Percentiles rank a stretch among this genome's conserved stretches.
Conservation (phyloP, 2,888 invertebrate genomes). For the Diabrotica balteata region DNA sequence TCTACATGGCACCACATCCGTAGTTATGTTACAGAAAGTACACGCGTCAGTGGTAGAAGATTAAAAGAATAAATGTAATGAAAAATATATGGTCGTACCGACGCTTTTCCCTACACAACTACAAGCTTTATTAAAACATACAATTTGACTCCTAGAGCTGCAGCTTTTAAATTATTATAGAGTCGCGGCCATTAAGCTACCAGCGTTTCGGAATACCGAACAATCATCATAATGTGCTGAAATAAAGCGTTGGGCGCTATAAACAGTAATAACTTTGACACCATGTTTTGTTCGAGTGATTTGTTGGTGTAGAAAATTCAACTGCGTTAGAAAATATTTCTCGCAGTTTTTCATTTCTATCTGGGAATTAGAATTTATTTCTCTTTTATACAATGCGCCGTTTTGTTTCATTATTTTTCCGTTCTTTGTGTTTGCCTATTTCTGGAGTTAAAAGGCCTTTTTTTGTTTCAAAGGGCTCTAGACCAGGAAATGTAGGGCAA, state of each 20-base stretch:
- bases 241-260: slow-evolving; percentile 39
- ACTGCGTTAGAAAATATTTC: slow-evolving; percentile 51
- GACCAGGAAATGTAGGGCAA: slow-evolving; percentile 1
- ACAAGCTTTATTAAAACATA: neutral
- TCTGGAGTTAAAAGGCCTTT: slow-evolving; percentile 26
- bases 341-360: slow-evolving; percentile 50
- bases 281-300: slow-evolving; percentile 32
- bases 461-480: slow-evolving; percentile 6
- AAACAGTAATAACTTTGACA: slow-evolving; percentile 39
- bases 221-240: slow-evolving; percentile 33
- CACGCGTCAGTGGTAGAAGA: too few species aligned
- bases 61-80: too few species aligned
- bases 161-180: slow-evolving; percentile 20
- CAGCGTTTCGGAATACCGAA: slow-evolving; percentile 21
- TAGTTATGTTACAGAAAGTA: too few species aligned
- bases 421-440: slow-evolving; percentile 44
- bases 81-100: too few species aligned
- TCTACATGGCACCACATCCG: too few species aligned
- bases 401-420: slow-evolving; percentile 47
- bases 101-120: neutral
- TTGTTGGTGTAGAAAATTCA: slow-evolving; percentile 41
- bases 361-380: slow-evolving; percentile 54
- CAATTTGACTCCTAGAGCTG: slow-evolving; percentile 12
- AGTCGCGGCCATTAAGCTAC: slow-evolving; percentile 8
- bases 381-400: slow-evolving; percentile 39